Conservation (phyloP, 2,113 vertebrate genomes). For the Euleptes europaea region DNA sequence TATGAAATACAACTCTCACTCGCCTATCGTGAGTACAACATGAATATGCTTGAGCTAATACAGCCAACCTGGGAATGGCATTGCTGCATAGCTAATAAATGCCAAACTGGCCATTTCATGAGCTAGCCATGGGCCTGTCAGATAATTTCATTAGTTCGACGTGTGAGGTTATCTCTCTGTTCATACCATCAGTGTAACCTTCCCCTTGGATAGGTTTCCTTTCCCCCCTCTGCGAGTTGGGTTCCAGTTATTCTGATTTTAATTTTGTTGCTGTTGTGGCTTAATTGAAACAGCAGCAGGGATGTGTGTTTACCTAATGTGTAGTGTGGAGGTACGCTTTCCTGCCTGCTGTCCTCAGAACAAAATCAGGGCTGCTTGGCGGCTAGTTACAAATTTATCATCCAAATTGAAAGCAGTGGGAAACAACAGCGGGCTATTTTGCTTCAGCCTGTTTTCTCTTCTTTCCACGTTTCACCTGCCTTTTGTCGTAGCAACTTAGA, state of each 20-base stretch:
- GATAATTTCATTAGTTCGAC: slow-evolving; percentile 44
- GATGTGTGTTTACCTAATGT: background rate
- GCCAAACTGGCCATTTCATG: slow-evolving; percentile 54
- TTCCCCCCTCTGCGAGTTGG: background rate
- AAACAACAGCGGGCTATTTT: too few relatives aligned
- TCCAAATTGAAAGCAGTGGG: background rate
- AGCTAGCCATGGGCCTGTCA: slow-evolving; percentile 35
- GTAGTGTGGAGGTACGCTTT: background rate
- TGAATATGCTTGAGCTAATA: background rate
- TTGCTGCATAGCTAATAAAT: slow-evolving; percentile 37
- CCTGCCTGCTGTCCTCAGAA: background rate
- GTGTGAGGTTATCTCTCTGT: slow-evolving; percentile 31
- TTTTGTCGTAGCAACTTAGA: too few relatives aligned
- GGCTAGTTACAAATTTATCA: background rate
- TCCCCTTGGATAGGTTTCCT: background rate
- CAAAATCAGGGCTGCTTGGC: background rate
- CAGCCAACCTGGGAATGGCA: background rate
- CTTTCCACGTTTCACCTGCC: too few relatives aligned
- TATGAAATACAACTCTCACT: background rate
- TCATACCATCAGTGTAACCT: slow-evolving; percentile 26
- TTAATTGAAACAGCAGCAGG: background rate
- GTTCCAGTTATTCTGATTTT: background rate
- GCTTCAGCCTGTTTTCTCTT: too few relatives aligned
- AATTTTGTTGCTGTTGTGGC: background rate
- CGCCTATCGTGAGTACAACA: background rate